A percentile compares a stretch with the other conserved stretches of the same genome.
phyloP scores from a whole-genome alignment of 30 jellyfish, hydroid and myxozoan species.

The Nemopilema nomurai region DNA sequence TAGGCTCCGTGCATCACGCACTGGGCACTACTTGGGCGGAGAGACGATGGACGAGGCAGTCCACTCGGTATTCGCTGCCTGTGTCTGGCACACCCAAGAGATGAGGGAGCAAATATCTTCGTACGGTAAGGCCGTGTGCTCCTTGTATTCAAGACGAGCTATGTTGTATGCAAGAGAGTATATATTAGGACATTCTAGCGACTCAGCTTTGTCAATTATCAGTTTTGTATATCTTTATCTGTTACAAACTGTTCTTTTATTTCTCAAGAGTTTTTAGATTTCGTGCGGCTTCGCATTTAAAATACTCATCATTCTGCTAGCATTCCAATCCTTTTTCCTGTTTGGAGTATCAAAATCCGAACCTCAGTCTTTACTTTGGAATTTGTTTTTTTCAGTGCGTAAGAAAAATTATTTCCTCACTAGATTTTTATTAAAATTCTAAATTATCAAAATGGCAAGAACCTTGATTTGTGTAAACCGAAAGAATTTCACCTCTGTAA shows the following conservation, averaged over 20 bases:
- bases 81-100: constrained; percentile 98
- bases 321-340: neutral
- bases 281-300: no score
- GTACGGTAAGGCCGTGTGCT: constrained; percentile 42
- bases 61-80: constrained; percentile 93
- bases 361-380: neutral
- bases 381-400: no score
- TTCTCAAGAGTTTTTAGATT: neutral
- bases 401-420: no score
- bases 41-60: constrained; percentile 74
- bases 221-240: neutral
- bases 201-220: no score
- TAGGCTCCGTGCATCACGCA: constrained; percentile 70
- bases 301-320: no score
- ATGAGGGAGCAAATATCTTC: constrained; percentile 73
- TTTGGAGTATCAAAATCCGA: neutral
- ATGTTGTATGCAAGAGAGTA: no score
- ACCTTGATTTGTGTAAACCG: no score
- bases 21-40: constrained; percentile 84
- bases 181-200: no score
- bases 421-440: no score
- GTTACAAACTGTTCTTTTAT: neutral
- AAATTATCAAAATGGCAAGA: no score
- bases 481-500: no score
- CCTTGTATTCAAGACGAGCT: no score